These are phyloP conservation scores for Cacajao melanocephalus DNA, from an alignment of 2,797 vertebrate genomes.

Conservation along the genomic window DNA sequence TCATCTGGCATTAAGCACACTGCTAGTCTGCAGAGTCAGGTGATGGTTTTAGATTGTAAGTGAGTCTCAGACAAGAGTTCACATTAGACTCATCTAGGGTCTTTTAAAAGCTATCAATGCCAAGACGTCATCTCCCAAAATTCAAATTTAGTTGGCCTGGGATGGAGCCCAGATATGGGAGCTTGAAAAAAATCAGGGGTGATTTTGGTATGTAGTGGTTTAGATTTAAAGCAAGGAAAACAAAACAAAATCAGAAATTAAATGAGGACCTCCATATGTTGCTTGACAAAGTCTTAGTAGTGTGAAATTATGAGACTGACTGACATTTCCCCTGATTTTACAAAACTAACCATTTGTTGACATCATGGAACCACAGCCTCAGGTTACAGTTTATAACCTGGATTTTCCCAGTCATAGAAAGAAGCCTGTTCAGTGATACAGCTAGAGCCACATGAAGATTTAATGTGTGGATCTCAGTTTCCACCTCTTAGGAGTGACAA, in stretches of 20 bases:
- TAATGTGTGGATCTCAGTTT: slow-evolving; percentile 66
- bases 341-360: slow-evolving; percentile 37
- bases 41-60: not conserved
- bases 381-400: slow-evolving; percentile 46
- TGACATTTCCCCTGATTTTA: slow-evolving; percentile 6
- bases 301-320: not conserved
- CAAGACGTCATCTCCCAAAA: not conserved
- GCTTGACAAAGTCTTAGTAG: not conserved
- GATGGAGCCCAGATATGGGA: not conserved
- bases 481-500: not conserved
- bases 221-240: slow-evolving; percentile 17
- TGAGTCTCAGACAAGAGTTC: not conserved
- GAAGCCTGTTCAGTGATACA: not conserved
- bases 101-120: not conserved
- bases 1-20: not conserved
- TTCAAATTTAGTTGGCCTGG: not conserved
- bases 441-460: slow-evolving; percentile 59
- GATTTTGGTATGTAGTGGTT: not conserved
- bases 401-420: slow-evolving; percentile 37
- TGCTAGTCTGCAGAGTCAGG: not conserved
- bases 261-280: not conserved
- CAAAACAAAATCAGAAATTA: slow-evolving; percentile 3
- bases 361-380: slow-evolving; percentile 44
- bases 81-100: not conserved
- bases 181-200: not conserved